These are phyloP conservation scores for Calephelis perditalis DNA, from an alignment of 2,888 invertebrate species.

Conservation along the genomic window DNA sequence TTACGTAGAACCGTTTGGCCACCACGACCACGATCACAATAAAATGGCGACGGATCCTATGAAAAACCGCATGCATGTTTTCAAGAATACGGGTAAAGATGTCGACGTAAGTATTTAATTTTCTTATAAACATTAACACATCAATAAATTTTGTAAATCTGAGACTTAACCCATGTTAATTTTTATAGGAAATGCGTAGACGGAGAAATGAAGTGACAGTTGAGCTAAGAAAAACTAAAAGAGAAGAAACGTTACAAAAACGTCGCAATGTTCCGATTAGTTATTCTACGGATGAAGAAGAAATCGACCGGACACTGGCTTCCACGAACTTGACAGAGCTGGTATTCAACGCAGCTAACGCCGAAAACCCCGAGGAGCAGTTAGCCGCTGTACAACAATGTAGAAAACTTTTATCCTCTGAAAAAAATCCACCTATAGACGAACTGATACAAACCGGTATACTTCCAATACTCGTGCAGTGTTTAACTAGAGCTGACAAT, in stretches of 20 bases:
- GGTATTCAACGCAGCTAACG: conserved; percentile 90
- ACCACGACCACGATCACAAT: conserved; percentile 54
- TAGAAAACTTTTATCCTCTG: conserved; percentile 96
- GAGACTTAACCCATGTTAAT: conserved; percentile 19
- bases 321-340: conserved; percentile 88
- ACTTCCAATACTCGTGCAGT: conserved; percentile 94
- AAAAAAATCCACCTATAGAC: conserved; percentile 99
- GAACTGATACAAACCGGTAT: conserved; percentile 96
- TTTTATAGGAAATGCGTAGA: conserved; percentile 94
- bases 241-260: conserved; percentile 97
- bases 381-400: conserved; percentile 96
- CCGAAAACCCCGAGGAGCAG: conserved; percentile 88
- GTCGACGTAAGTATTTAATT: conserved; percentile 90
- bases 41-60: conserved; percentile 88
- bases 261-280: conserved; percentile 95
- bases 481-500: conserved; percentile 91
- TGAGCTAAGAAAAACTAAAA: conserved; percentile 97
- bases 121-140: neutral
- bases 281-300: conserved; percentile 90
- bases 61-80: conserved; percentile 94
- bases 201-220: conserved; percentile 97
- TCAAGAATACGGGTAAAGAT: conserved; percentile 99
- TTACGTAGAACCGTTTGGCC: conserved; percentile 49
- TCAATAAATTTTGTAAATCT: neutral
- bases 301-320: conserved; percentile 83